Evolutionary conservation across 2,888 invertebrate genomes (phyloP).

Genomic region (Dryocosmus kuriphilus): DNA sequence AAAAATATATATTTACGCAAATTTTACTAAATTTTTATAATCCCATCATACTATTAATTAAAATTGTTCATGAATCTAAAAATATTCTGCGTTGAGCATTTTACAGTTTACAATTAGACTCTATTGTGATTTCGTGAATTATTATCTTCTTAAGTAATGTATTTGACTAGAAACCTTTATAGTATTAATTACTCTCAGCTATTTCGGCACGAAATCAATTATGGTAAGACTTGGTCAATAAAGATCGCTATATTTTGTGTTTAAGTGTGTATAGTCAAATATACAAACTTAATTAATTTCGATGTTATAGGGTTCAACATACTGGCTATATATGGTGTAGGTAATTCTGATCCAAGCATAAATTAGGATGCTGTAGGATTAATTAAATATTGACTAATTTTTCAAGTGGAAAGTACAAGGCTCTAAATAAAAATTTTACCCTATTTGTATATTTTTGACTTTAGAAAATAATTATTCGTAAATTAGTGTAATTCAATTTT

Average conservation of each 20-base stretch:
- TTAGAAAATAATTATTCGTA: not conserved
- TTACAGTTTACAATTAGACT: not conserved
- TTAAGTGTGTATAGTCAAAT: not conserved
- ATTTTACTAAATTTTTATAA: not conserved
- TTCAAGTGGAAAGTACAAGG: not conserved
- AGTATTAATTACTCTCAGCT: not conserved
- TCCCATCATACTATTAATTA: not conserved
- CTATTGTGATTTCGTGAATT: not conserved
- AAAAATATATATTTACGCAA: not conserved
- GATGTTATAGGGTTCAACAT: not conserved
- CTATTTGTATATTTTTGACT: not conserved
- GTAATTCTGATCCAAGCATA: not conserved
- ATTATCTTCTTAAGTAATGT: not conserved
- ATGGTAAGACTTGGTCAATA: not conserved
- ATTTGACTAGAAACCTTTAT: not conserved
- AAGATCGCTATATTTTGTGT: not conserved
- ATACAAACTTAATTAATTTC: slow-evolving; percentile 4
- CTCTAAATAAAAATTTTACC: not conserved
- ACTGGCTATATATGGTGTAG: too few relatives aligned
- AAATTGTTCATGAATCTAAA: not conserved
- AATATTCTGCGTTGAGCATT: not conserved
- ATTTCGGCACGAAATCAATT: slow-evolving; percentile 13
- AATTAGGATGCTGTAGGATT: not conserved
- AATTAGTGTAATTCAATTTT: not conserved
- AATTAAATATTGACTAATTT: not conserved